Evolutionary conservation across 1,140 invertebrate species (phyloP), one percentile per base, ranked within the genome.

Genomic region (Gryllus bimaculatus): DNA sequence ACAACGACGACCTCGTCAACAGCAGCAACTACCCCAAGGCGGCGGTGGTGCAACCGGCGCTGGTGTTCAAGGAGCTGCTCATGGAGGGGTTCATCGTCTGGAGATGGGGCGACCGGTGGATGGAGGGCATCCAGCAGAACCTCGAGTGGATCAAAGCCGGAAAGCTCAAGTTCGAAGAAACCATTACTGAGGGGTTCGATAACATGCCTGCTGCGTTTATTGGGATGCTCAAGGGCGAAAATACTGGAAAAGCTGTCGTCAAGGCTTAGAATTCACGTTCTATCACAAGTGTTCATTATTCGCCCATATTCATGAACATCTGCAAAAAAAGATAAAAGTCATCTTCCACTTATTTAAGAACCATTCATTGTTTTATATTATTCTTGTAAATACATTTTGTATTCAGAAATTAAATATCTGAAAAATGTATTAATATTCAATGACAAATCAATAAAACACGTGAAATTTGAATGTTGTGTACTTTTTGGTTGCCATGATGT

Each of bases 191-290:
- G 80, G 92, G 92, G 15, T 92, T 93, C 85, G 90, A 92, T 81
- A 91, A 91, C 81, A 90, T 91, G 88, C 90, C 90, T 10, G 85
- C 89, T 79, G 91, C 91, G 47, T 89, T 93, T 80, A 87, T 90
- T 49, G 89, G 88, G 47, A 86, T 91, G 48, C 84, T 92, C 54
- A 84, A 85, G 80, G 90, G 90, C 74, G 88, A 89, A 81, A 91
- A 91, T 83, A 88, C 85, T 6, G 91, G 90, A 49, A 92, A 92
- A 86, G 89, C 88, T n/a, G 82, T 91, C 18, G 18, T 66, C 18
- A 10, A 66, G 54, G 54, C 54, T 7, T 66, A 66, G 54, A 13
- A 13, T 7, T 66, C 2, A 13, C 18, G 26, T 39, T 39, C 1
- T 39, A 2, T 39, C 26, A 39, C 26, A 39, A 39, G 26, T 39